Conservation (phyloP, 2,797 vertebrate genomes). For the Myotis findleyi region DNA sequence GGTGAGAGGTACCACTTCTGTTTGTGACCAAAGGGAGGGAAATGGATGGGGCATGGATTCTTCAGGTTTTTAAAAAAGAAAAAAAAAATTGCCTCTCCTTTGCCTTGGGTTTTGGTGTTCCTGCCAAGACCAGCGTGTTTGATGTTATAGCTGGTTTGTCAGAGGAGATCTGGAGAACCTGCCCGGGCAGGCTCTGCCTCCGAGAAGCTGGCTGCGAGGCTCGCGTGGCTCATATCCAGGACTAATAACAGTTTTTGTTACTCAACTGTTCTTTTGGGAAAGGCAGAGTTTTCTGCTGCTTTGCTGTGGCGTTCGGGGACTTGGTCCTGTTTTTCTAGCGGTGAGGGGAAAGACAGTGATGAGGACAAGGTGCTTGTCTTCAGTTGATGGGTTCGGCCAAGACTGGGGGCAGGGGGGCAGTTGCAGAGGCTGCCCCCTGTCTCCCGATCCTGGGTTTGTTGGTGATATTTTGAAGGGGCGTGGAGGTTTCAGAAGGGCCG, state of each 20-base stretch:
- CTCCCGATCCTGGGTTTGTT: not conserved
- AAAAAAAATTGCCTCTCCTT: not conserved
- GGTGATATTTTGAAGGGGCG: not conserved
- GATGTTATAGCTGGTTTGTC: conserved; percentile 54
- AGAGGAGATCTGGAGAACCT: not conserved
- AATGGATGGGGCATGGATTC: not conserved
- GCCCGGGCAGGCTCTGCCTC: conserved; percentile 63
- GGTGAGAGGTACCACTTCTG: not conserved
- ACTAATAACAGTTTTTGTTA: conserved; percentile 29
- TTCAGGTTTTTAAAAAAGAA: not conserved
- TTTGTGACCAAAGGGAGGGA: not conserved
- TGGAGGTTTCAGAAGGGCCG: not conserved
- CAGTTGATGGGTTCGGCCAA: not conserved
- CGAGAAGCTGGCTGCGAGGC: not conserved
- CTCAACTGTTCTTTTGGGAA: conserved; percentile 37
- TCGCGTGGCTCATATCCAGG: not conserved
- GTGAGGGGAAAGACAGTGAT: not conserved
- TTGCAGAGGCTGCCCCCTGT: not conserved
- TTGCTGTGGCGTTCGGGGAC: not conserved
- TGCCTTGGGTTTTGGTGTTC: not conserved
- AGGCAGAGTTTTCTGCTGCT: not conserved
- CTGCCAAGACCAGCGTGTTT: not conserved
- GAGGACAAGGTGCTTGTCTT: not conserved
- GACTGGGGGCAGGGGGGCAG: no score
- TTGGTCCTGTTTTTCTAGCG: not conserved